phyloP scores from a whole-genome alignment of 2,888 invertebrate genomes.

The Unio pictorum region DNA sequence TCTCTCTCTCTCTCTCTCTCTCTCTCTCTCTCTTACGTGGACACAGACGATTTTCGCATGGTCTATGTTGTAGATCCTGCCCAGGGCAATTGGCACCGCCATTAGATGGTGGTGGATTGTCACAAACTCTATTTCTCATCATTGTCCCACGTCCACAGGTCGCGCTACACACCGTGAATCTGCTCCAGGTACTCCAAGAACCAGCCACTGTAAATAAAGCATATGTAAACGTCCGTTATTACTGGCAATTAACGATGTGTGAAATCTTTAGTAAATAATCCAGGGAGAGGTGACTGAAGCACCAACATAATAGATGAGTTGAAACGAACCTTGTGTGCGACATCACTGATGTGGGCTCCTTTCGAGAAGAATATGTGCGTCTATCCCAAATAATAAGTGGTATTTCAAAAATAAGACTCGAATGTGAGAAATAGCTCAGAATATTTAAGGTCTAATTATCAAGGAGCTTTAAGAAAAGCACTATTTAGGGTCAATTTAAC shows the following conservation, averaged over 20 bases:
- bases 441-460: no score
- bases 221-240: not conserved
- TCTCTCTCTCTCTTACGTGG: conserved; percentile 49
- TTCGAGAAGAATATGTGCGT: no score
- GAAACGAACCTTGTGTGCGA: no score
- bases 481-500: no score
- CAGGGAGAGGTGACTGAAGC: not conserved
- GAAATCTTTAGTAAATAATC: not conserved
- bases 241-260: not conserved
- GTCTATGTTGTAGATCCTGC: conserved; percentile 27
- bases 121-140: conserved; percentile 54
- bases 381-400: no score
- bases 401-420: no score
- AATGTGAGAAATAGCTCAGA: no score
- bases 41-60: conserved; percentile 60
- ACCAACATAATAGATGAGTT: no score
- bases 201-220: conserved; percentile 56
- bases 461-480: no score
- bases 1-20: no score
- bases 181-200: conserved; percentile 63
- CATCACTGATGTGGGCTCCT: no score
- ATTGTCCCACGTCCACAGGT: conserved; percentile 63
- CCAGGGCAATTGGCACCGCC: conserved; percentile 60
- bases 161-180: conserved; percentile 56
- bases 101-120: conserved; percentile 57